Base-by-base conservation (phyloP, 2,797 vertebrate species). In the Scolopax bukidnonensis region DNA sequence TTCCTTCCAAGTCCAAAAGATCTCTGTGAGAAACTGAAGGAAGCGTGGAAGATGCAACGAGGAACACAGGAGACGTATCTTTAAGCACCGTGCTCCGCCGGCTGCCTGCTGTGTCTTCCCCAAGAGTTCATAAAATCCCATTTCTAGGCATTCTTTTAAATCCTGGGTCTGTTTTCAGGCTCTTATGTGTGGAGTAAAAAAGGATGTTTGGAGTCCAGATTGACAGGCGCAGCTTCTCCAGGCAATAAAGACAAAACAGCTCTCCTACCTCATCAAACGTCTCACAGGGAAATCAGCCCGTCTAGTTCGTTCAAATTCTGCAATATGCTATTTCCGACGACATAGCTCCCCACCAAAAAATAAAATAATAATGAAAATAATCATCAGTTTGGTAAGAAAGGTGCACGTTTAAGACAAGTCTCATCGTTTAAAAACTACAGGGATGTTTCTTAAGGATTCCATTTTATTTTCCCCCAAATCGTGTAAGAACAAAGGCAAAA, bases 381-480 rank as follows among this genome's bases (percentile, higher is more conserved):
- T 6, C 86, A 95, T 82, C 87, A 67, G 74, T 86, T 95, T 68
- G 71, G 51, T 97, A 97, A 80, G 95, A 98, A 98, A 98, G 90
- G 93, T 77, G 95, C 95, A 98, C 95, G 51, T 89, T 93, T 96
- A 97, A 97, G 97, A 97, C 96, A 94, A 96, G 79, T 77, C 90
- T 79, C 50, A 16, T 78, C 86, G 65, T 94, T 98, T 97, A 95
- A 97, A 98, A 98, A 97, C 95, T 97, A 97, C 97, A 95, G 32
- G 51, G 60, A 69, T 25, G 94, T 81, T 91, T 90, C 60, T 85
- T 59, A 84, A 96, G 91, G 32, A 33, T 33, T 71, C 8, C 3
- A 4, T 47, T 16, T 9, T 6, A 6, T 3, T 1, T 0, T 0
- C 16, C 56, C 59, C 54, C 24, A 40, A 38, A 74, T 60, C 60